phyloP scores from a whole-genome alignment of 2,797 vertebrate species.

The Prunella strophiata region DNA sequence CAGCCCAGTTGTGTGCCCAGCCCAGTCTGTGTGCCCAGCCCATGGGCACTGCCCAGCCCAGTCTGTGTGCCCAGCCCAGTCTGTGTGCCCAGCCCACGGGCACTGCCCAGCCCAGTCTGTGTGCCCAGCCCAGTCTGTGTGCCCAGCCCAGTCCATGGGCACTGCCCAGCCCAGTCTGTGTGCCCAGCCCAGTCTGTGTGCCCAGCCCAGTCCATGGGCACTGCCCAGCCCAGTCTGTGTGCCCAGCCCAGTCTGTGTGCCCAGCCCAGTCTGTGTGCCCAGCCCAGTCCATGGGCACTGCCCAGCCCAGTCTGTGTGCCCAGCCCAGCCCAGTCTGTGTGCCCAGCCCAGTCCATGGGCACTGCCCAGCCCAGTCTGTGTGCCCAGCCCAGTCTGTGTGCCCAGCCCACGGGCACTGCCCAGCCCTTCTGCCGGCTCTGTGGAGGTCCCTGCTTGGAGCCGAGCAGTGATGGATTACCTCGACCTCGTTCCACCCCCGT shows the following conservation, averaged over 20 bases:
- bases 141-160: too few species aligned
- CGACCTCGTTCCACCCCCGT: not conserved
- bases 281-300: not conserved
- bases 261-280: accelerated
- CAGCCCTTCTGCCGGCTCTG: accelerated
- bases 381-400: not conserved
- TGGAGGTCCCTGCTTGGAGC: not conserved
- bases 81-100: not conserved
- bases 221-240: not conserved
- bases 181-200: too few species aligned
- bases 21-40: accelerated
- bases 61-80: not conserved
- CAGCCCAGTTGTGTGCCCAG: accelerated
- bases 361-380: not conserved
- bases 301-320: not conserved
- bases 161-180: not conserved
- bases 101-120: too few species aligned
- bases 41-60: not conserved
- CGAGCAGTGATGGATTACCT: conserved; percentile 31
- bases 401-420: not conserved
- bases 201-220: not conserved
- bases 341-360: not conserved
- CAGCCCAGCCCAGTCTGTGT: not conserved
- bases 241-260: not conserved
- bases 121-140: too few species aligned